These are phyloP conservation scores for Vanessa cardui DNA, from an alignment of 2,888 invertebrate species.

Conservation along the genomic window DNA sequence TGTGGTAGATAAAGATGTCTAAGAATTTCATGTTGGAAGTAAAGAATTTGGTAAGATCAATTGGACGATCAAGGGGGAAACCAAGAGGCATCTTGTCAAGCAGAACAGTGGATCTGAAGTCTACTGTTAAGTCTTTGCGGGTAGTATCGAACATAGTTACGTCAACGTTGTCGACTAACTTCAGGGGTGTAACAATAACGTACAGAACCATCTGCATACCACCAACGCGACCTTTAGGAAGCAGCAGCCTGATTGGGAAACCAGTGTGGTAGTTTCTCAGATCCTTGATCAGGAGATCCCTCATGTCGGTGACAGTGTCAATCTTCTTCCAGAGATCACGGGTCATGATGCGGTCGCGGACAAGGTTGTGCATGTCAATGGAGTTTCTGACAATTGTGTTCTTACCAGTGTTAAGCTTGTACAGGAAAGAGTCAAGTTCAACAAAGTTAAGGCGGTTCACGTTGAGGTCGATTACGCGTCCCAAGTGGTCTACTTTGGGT, in stretches of 20 bases:
- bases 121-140: conserved; percentile 66
- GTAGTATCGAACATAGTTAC: conserved; percentile 65
- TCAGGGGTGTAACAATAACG: conserved; percentile 83
- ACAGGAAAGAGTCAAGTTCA: conserved; percentile 84
- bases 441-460: conserved; percentile 84
- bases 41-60: conserved; percentile 82
- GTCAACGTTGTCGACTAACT: conserved; percentile 66
- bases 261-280: conserved; percentile 81
- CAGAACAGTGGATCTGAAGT: conserved; percentile 66
- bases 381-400: conserved; percentile 86
- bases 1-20: conserved; percentile 85
- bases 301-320: conserved; percentile 73
- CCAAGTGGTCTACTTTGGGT: conserved; percentile 85
- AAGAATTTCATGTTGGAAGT: conserved; percentile 87
- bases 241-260: conserved; percentile 86
- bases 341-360: conserved; percentile 85
- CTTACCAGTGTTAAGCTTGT: conserved; percentile 83
- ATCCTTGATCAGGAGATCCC: conserved; percentile 60
- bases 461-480: conserved; percentile 81
- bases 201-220: conserved; percentile 86
- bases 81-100: conserved; percentile 86
- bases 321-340: conserved; percentile 85
- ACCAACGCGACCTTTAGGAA: conserved; percentile 86
- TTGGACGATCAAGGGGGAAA: conserved; percentile 88
- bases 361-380: conserved; percentile 84